Evolutionary conservation across 2,888 invertebrate genomes (phyloP), one percentile per base, ranked within the genome.

Genomic region (Galerucella pusilla): DNA sequence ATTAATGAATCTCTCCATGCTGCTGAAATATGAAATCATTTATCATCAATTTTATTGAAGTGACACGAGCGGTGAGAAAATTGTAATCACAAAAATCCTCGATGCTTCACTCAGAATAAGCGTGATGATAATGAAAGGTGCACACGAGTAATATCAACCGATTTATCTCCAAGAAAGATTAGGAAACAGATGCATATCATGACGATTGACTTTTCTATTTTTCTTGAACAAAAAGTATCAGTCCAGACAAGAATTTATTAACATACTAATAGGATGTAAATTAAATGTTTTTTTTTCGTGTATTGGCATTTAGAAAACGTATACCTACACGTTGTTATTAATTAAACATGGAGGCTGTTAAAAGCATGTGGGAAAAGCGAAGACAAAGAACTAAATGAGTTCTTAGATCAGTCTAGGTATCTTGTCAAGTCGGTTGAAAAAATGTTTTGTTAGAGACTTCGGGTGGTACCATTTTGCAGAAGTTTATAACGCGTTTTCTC

Each of bases 191-290:
- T 71, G 61, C 68, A 65, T 68, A 67, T 67, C 20, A 16, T 20
- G 16, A 16, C 20, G 57, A 20, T 57, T 64, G 16, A 42, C 7
- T 42, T 35, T 35, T 42, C 64, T 64, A 57, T 68, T 71, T 69
- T 68, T 60, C 75, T 46, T 69, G 68, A 59, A 68, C 68, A 67
- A 72, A 60, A 70, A 72, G 74, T 74, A 75, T 75, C 70, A 73
- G 73, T 71, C 73, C 76, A 76, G 76, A 73, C 76, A 68, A 73
- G 76, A 76, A 76, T 75, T 74, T 74, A 74, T 77, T 77, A 74
- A 72, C 76, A 76, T 78, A 69, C 69, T 76, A 76, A 78, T 78
- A 73, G 73, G 68, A 78, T 78, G 76, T 75, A 76, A 78, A 78
- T 78, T 72, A 73, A 78, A 73, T 20, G 68, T 73, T 71, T 35